Conservation (phyloP, 1,140 invertebrate species). For the Oscheius sp. region DNA sequence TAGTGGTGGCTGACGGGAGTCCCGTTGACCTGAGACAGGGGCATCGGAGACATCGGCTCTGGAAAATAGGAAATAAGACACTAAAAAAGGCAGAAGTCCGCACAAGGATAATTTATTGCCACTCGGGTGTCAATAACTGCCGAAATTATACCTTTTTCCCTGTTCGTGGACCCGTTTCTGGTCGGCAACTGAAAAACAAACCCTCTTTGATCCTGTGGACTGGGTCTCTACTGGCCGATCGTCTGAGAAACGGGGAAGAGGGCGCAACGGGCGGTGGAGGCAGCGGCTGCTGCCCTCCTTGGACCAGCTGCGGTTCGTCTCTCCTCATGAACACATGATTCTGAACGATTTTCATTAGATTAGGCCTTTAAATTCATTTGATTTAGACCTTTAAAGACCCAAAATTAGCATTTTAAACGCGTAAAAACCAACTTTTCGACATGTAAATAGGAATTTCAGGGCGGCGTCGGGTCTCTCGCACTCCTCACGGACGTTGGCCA, state of each 20-base stretch:
- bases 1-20: too few relatives aligned
- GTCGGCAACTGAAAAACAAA: background rate
- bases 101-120: too few relatives aligned
- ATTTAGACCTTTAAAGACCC: too few relatives aligned
- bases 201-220: conserved; percentile 2
- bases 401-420: too few relatives aligned
- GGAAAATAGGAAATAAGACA: too few relatives aligned
- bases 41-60: too few relatives aligned
- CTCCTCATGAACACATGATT: background rate
- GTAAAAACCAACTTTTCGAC: conserved; percentile 4
- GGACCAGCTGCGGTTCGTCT: background rate
- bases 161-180: background rate
- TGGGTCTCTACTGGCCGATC: conserved; percentile 8
- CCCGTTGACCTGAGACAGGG: too few relatives aligned
- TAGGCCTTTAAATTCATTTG: too few relatives aligned
- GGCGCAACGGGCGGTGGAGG: background rate
- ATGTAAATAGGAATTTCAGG: conserved; percentile 8
- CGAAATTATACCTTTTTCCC: background rate
- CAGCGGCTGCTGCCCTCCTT: background rate
- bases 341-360: too few relatives aligned
- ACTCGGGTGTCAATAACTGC: too few relatives aligned
- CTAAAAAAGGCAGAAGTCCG: too few relatives aligned
- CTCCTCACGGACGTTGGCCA: background rate
- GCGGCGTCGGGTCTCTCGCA: background rate
- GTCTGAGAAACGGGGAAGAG: conserved; percentile 11